Evolutionary conservation across 2,113 vertebrate species (phyloP).

Genomic region (Hippolais icterina): DNA sequence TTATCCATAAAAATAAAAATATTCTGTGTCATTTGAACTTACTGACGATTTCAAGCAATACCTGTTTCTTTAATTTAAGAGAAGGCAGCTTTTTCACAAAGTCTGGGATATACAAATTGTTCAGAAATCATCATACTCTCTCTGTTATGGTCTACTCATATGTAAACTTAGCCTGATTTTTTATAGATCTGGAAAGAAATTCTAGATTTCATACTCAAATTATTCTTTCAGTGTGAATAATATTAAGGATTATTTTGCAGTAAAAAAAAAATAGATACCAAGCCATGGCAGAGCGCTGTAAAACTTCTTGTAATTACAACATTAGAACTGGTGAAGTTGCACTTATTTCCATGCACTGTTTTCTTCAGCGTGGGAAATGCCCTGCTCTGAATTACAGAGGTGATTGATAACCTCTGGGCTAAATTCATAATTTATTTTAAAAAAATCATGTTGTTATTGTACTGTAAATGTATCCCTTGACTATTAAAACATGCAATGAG

Average conservation of each 20-base stretch:
- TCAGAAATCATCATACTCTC: background rate
- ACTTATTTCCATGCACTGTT: background rate
- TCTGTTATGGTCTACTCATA: background rate
- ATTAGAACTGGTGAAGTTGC: background rate
- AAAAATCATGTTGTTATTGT: background rate
- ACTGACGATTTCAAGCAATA: background rate
- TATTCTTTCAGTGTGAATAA: background rate
- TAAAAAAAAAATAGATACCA: background rate
- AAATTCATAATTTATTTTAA: background rate
- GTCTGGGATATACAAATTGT: background rate
- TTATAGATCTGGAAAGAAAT: background rate
- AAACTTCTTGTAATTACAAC: background rate
- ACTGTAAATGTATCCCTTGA: background rate
- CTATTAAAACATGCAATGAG: background rate
- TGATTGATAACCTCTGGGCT: background rate
- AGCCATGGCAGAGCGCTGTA: background rate
- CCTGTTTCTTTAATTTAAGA: background rate
- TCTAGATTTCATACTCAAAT: background rate
- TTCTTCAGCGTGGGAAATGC: background rate
- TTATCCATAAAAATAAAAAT: background rate
- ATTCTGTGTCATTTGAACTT: background rate
- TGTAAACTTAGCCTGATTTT: background rate
- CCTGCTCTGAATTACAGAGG: background rate
- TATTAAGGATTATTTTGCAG: background rate
- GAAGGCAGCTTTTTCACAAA: background rate